phyloP scores from a whole-genome alignment of 1,140 invertebrate species.

The Trypoxylus dichotomus region DNA sequence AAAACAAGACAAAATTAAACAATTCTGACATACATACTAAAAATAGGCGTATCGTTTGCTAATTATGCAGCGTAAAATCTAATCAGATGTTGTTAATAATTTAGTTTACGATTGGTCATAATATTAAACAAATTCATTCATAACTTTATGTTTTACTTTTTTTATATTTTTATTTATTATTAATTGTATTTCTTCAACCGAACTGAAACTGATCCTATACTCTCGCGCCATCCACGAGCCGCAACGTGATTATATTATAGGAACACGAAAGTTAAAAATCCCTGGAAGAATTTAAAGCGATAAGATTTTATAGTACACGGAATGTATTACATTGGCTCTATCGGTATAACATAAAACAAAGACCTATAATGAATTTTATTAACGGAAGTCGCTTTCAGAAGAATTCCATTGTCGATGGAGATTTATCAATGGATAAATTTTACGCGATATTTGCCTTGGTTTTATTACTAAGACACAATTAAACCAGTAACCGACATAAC shows the following conservation, averaged over 20 bases:
- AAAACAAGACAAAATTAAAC: too few relatives aligned
- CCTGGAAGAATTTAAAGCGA: background rate
- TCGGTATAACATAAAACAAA: slow-evolving; percentile 2
- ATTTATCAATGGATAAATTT: slow-evolving; percentile 10
- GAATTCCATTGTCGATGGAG: background rate
- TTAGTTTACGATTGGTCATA: too few relatives aligned
- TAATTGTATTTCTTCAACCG: too few relatives aligned
- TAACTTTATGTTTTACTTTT: too few relatives aligned
- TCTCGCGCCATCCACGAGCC: too few relatives aligned
- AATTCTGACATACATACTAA: too few relatives aligned
- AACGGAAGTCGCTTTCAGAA: background rate
- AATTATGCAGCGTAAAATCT: too few relatives aligned
- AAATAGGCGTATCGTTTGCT: too few relatives aligned
- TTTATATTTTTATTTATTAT: too few relatives aligned
- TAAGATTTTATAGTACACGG: background rate
- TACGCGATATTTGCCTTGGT: background rate
- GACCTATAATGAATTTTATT: background rate
- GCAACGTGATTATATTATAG: background rate
- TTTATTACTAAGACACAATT: slow-evolving; percentile 6
- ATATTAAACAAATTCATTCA: too few relatives aligned
- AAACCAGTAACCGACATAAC: slow-evolving; percentile 9
- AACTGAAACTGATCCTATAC: too few relatives aligned
- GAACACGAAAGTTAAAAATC: background rate
- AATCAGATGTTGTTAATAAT: too few relatives aligned
- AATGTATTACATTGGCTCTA: background rate